Evolutionary conservation across 2,113 vertebrate genomes (phyloP).

Genomic region (Tamias sibiricus): DNA sequence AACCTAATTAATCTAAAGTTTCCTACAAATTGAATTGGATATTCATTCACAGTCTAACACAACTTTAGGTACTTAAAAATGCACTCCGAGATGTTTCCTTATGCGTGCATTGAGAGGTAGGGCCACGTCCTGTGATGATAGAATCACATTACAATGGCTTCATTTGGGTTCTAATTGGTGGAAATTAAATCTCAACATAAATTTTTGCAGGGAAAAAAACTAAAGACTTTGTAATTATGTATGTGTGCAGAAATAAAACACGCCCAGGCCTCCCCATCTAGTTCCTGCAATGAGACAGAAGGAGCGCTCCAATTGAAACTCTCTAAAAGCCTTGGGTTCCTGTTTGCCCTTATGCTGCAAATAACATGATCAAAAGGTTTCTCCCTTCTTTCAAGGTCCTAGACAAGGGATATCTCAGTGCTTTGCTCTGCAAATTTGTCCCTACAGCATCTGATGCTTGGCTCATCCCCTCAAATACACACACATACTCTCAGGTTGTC

Average conservation of each 20-base stretch:
- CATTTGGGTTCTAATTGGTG: conserved; percentile 80
- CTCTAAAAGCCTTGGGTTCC: conserved; percentile 32
- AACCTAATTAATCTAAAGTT: conserved; percentile 93
- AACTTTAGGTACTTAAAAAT: conserved; percentile 84
- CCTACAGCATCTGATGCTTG: not conserved
- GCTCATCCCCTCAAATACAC: not conserved
- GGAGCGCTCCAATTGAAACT: conserved; percentile 33
- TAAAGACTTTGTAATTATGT: conserved; percentile 74
- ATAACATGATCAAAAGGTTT: not conserved
- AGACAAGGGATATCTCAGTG: not conserved
- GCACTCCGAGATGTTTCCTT: conserved; percentile 69
- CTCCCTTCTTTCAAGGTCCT: not conserved
- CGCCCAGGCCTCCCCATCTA: conserved; percentile 58
- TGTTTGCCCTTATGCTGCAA: not conserved
- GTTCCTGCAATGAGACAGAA: not conserved
- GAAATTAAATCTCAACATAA: conserved; percentile 86
- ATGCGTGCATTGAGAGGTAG: conserved; percentile 16
- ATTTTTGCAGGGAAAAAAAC: conserved; percentile 69
- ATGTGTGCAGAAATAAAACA: conserved; percentile 61
- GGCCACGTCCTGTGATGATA: conserved; percentile 53
- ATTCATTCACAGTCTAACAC: conserved; percentile 82
- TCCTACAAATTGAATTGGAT: conserved; percentile 88
- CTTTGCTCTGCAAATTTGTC: not conserved
- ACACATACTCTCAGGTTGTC: not conserved
- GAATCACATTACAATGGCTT: conserved; percentile 77